phyloP scores from a whole-genome alignment of 2,113 vertebrate species.

The Chaetodon auriga region DNA sequence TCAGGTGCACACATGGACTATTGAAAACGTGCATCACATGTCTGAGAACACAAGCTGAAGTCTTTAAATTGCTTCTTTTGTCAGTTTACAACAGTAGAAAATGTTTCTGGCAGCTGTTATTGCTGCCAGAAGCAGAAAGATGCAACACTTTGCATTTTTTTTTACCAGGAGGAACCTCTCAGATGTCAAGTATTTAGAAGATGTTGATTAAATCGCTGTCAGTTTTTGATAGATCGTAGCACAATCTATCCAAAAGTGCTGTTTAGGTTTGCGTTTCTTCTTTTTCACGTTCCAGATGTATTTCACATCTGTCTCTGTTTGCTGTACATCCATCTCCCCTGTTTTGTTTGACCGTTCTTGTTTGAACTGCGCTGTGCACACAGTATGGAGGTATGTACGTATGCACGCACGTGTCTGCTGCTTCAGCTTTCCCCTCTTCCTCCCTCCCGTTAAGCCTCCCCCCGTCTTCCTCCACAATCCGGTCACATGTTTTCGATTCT shows the following conservation, averaged over 20 bases:
- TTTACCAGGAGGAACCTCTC: not conserved
- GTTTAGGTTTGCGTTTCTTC: not conserved
- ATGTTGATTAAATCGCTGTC: not conserved
- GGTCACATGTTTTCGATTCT: slow-evolving; percentile 34
- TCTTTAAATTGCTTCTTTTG: not conserved
- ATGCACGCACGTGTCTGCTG: not conserved
- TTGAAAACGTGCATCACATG: not conserved
- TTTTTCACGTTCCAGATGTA: not conserved
- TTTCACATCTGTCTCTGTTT: slow-evolving; percentile 10
- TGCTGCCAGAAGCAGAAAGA: not conserved
- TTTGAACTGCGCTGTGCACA: not conserved
- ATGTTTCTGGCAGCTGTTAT: not conserved
- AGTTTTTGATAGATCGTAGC: not conserved
- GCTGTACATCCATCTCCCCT: not conserved
- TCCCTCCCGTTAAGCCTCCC: slow-evolving; percentile 5
- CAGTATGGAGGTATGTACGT: not conserved
- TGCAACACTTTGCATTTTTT: not conserved
- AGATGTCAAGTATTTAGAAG: not conserved
- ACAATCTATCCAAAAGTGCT: not conserved
- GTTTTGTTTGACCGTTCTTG: not conserved
- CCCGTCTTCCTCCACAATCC: slow-evolving; percentile 14
- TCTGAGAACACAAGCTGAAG: not conserved
- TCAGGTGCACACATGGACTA: too few species aligned
- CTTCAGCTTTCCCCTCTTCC: slow-evolving; percentile 13
- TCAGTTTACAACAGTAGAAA: not conserved